These are phyloP conservation scores for Panagrolaimus sp. DNA, from an alignment of 1,140 invertebrate species.

Conservation along the genomic window DNA sequence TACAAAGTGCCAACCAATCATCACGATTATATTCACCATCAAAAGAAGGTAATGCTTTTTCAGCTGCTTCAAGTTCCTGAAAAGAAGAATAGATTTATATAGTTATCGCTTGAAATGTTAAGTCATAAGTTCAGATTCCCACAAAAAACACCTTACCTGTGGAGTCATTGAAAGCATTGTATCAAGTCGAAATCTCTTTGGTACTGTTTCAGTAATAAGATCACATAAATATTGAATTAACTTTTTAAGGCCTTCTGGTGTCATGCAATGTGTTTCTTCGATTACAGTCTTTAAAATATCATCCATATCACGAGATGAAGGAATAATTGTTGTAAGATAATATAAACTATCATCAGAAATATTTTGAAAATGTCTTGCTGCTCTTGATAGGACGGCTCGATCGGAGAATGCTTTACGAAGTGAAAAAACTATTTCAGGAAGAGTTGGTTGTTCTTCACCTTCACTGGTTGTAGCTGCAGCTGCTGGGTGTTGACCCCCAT, in stretches of 20 bases:
- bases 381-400: not conserved
- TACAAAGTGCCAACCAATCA: not conserved
- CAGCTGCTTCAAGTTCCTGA: not conserved
- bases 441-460: not conserved
- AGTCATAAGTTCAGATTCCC: too few species aligned
- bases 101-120: too few species aligned
- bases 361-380: conserved; percentile 3
- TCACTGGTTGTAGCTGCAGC: too few species aligned
- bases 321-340: not conserved
- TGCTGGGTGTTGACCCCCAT: not conserved
- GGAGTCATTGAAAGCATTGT: not conserved
- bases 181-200: not conserved
- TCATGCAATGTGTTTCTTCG: not conserved
- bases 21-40: not conserved
- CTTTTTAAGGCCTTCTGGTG: not conserved
- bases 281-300: conserved; percentile 1
- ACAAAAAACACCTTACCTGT: too few species aligned
- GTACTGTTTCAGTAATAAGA: not conserved
- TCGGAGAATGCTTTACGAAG: not conserved
- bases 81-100: too few species aligned
- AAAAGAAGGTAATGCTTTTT: not conserved
- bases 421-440: not conserved
- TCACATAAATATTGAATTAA: not conserved
- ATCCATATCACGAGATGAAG: not conserved
- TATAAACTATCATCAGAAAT: not conserved